phyloP scores from a whole-genome alignment of 2,797 vertebrate species.

The Paguma larvata region DNA sequence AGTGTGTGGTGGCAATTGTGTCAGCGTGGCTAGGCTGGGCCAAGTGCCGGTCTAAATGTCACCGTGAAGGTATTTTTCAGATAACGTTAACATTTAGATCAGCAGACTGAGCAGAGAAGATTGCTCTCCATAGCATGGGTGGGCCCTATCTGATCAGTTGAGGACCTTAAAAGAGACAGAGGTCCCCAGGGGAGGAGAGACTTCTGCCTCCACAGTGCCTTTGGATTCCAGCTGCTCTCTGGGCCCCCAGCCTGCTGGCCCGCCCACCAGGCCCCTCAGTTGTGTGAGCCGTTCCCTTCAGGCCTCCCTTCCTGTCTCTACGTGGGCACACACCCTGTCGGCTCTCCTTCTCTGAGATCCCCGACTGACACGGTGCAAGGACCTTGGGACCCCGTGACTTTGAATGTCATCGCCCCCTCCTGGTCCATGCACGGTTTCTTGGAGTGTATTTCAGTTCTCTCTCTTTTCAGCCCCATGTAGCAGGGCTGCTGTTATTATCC shows the following conservation, averaged over 20 bases:
- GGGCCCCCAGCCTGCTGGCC: background rate
- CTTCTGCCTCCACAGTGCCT: background rate
- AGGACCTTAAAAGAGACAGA: too few species aligned
- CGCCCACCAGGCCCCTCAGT: background rate
- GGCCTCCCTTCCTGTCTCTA: background rate
- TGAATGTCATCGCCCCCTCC: too few species aligned
- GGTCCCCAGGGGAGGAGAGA: too few species aligned
- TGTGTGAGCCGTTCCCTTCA: background rate
- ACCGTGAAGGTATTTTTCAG: background rate
- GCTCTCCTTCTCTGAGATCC: too few species aligned
- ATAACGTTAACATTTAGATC: background rate
- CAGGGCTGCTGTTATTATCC: fast-evolving
- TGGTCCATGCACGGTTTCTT: too few species aligned
- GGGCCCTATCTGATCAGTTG: background rate
- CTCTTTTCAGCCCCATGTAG: fast-evolving
- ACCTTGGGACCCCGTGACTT: too few species aligned
- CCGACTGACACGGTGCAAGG: too few species aligned
- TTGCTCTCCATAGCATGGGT: background rate
- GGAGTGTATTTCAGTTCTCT: fast-evolving
- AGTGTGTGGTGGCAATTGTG: too few species aligned
- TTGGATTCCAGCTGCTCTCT: background rate
- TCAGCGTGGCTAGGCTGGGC: background rate
- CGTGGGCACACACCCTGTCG: too few species aligned
- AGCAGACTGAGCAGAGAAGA: background rate
- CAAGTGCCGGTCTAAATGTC: too few species aligned